Base-by-base conservation (phyloP, 2,888 invertebrate species). In the Marasmarcha lunaedactyla region DNA sequence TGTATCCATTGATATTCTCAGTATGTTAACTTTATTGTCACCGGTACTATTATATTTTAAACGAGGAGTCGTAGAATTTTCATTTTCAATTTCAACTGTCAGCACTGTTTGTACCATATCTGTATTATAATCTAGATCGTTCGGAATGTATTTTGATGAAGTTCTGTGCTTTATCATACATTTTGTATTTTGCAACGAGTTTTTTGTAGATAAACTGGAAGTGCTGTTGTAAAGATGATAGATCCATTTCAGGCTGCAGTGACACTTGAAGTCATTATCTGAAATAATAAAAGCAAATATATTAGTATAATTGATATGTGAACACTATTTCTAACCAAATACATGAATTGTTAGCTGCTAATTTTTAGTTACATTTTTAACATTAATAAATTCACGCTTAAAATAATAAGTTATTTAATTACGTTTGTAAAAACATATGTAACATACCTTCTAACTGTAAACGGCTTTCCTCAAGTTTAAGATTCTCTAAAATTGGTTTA, bases 181-280 rank as follows among this genome's bases (percentile, higher is more conserved):
- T 76, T 60, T 81, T 79, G 51, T 77, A 20, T 81, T 86, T 54
- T 91, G 90, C 38, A 93, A 77, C 20, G 89, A 87, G 50, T 87
- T 86, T 50, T 86, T 87, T 47, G 92, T 87, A 55, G 87, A 86
- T 51, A 85, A 83, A 63, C 90, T 91, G 65, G 88, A 87, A 48
- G 93, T 92, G 51, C 91, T 91, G 69, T 90, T 89, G 45, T 88
- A 86, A 44, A 94, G 76, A 35, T 83, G 84, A 72, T 90, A 90
- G 76, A 93, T 88, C 93, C 94, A 94, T 50, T 89, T 87, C 50
- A 94, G 78, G 49, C 91, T 89, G 69, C 93, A 93, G 85, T 93
- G 92, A 76, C 94, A 94, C 53, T 89, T 86, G 72, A 94, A 90
- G 66, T 88, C 89, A 79, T 94, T 94, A 56, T 90, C 94, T 94